Evolutionary conservation across 2,888 invertebrate species (phyloP), one percentile per base, ranked within the genome.

Genomic region (Proisotoma minuta): DNA sequence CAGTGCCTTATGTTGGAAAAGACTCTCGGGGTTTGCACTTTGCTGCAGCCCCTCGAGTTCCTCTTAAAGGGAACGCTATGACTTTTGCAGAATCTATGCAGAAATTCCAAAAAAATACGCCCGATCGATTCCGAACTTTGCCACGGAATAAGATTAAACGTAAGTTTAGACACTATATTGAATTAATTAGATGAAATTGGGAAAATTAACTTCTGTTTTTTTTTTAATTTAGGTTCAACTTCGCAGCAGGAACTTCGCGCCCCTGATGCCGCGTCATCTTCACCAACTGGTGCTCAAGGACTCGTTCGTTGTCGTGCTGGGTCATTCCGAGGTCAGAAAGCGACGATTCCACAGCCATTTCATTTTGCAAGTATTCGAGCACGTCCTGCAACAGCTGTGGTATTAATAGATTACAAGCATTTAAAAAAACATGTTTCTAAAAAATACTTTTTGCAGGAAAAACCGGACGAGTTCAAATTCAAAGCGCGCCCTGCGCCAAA

Each of bases 261-360:
- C n/a, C n/a, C n/a, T n/a, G n/a, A n/a, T n/a, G n/a, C 34, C 15
- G 8, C 15, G 34, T 34, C 34, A 34, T 34, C 34, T 10, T 10
- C 5, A 10, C 5, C 47, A 18, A 24, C 24, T 15, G 49, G 4
- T 4, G 23, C 8, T 22, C 49, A 22, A 49, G 23, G 23, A 24
- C 49, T 4, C n/a, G n/a, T n/a, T n/a, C n/a, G n/a, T n/a, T n/a
- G 49, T 24, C 49, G 20, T 20, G 23, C 23, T 22, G 23, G 12
- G 15, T 49, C 49, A 20, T 15, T 18, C 3, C 24, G 8, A 23
- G 15, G 49, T 5, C 18, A 49, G 49, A 81, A 82, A 0, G 39
- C 76, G 0, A 88, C 87, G 1, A 72, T 82, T 18, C 82, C 84
- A 0, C 82, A 84, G 73, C 86, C 86, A 20, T 87, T 86, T 69